Conservation (phyloP, 2,113 vertebrate genomes). For the Muscicapa adusta region DNA sequence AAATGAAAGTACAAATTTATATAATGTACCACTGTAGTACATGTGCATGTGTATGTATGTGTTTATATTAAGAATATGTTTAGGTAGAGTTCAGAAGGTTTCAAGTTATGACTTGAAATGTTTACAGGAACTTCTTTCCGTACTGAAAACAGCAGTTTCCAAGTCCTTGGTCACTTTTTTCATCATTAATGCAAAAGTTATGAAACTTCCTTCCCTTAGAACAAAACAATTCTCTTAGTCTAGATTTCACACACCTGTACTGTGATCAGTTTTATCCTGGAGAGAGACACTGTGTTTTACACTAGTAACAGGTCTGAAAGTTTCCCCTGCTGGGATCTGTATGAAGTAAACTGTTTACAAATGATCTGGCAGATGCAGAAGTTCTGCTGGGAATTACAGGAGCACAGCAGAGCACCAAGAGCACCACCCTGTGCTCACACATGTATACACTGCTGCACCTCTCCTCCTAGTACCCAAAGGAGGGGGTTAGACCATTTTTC, state of each 20-base stretch:
- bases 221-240: neutral
- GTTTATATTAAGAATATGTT: neutral
- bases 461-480: neutral
- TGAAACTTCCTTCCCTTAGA: neutral
- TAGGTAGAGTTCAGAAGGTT: neutral
- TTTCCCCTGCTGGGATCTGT: neutral
- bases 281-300: neutral
- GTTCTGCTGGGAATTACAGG: neutral
- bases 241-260: neutral
- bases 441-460: neutral
- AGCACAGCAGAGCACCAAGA: neutral
- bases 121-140: neutral
- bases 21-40: neutral
- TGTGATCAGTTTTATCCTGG: neutral
- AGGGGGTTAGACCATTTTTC: neutral
- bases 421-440: constrained; percentile 12
- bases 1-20: neutral
- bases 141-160: neutral
- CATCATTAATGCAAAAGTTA: neutral
- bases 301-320: neutral
- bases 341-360: neutral
- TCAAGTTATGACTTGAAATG: neutral
- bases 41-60: rapidly evolving
- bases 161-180: neutral
- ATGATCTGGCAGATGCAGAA: rapidly evolving